These are phyloP conservation scores for Cyclura pinguis DNA, from an alignment of 2,797 vertebrate species.

Conservation along the genomic window DNA sequence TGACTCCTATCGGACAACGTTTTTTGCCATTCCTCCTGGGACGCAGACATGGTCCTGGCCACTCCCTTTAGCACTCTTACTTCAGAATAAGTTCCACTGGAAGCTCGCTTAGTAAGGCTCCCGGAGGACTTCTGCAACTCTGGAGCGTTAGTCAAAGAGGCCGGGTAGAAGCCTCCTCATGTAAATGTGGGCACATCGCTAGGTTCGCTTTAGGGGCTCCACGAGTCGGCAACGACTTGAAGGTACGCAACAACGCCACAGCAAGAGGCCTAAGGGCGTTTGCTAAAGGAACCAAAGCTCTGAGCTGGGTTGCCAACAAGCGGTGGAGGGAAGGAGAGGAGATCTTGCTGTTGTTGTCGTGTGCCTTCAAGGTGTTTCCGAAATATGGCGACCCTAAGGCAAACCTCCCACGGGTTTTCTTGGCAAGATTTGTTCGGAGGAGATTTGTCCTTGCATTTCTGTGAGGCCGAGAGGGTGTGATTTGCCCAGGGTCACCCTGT, in stretches of 20 bases:
- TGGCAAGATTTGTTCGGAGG: no score
- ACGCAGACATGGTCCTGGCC: background rate
- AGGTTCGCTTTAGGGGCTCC: no score
- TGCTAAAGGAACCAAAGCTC: background rate
- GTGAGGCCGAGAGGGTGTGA: no score
- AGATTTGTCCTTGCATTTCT: no score
- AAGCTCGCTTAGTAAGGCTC: background rate
- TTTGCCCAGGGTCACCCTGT: no score
- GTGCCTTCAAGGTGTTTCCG: no score
- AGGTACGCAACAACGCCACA: no score
- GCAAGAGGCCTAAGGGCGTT: background rate
- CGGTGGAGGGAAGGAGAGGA: background rate
- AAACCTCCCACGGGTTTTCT: no score
- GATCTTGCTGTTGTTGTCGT: background rate
- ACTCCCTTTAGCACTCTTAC: background rate
- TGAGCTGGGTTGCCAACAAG: background rate
- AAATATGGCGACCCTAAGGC: no score
- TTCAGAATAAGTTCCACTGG: background rate
- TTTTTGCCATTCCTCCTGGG: no score
- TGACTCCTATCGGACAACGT: background rate
- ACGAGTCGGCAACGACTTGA: no score
- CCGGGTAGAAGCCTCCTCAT: background rate
- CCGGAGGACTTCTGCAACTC: background rate
- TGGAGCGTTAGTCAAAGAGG: background rate
- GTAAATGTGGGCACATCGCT: background rate